phyloP scores from a whole-genome alignment of 1,140 invertebrate species.

The Steinernema khuongi region DNA sequence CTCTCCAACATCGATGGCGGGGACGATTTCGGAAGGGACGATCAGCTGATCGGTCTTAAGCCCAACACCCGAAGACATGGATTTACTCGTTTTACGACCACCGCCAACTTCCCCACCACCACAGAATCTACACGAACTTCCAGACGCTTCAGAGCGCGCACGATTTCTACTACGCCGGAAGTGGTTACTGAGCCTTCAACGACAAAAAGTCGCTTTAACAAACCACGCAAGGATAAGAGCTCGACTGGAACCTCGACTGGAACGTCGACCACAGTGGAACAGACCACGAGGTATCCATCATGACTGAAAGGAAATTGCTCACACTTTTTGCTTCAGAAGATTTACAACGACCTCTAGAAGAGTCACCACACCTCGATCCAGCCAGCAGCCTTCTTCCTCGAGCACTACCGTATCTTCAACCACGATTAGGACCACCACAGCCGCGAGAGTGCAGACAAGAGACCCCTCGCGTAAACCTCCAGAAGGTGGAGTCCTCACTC shows the following conservation, averaged over 20 bases:
- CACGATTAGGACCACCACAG: not conserved
- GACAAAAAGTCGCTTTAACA: not conserved
- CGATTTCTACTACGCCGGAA: not conserved
- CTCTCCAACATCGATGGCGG: not conserved
- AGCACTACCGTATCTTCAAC: not conserved
- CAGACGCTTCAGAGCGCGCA: conserved; percentile 10
- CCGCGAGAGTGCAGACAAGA: not conserved
- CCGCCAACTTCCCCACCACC: not conserved
- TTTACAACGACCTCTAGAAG: conserved; percentile 14
- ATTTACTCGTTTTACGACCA: conserved; percentile 19
- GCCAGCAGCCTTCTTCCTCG: too few species aligned
- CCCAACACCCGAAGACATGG: conserved; percentile 21
- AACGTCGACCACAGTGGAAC: conserved; percentile 16
- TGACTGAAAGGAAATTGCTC: not conserved
- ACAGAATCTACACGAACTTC: not conserved
- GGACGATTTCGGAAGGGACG: not conserved
- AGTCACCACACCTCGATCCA: not conserved
- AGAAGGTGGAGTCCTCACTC: not conserved
- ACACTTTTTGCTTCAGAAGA: not conserved
- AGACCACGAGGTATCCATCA: conserved; percentile 26
- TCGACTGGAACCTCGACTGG: not conserved
- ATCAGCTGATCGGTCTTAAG: conserved; percentile 13
- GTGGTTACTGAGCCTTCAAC: conserved; percentile 3
- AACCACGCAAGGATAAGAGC: conserved; percentile 19
- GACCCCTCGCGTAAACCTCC: not conserved